Conservation (phyloP, 2,797 vertebrate species). For the Epinephelus coioides region DNA sequence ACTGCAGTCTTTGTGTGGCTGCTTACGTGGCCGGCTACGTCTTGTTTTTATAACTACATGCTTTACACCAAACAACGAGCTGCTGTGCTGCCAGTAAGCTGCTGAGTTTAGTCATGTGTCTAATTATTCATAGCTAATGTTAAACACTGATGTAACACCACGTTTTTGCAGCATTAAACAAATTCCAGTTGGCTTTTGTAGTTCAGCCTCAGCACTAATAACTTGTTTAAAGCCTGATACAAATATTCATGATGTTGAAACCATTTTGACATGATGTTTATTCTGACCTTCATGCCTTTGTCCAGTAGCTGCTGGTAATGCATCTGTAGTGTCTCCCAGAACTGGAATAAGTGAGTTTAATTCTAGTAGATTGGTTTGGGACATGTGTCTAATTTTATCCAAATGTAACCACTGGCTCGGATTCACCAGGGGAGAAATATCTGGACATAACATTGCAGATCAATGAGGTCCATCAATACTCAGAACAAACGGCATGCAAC, state of each 20-base stretch:
- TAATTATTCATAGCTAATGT: slow-evolving; percentile 32
- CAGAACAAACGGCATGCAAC: neutral
- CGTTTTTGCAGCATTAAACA: slow-evolving; percentile 24
- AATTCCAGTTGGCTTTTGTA: slow-evolving; percentile 33
- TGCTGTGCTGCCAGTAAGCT: slow-evolving; percentile 49
- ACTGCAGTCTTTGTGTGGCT: neutral
- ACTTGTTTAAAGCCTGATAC: neutral
- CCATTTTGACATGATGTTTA: neutral
- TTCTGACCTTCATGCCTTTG: slow-evolving; percentile 20
- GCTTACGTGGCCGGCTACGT: neutral
- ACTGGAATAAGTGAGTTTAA: neutral
- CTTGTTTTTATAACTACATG: slow-evolving; percentile 8
- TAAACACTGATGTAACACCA: slow-evolving; percentile 37
- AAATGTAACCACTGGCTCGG: slow-evolving; percentile 1
- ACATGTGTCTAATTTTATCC: slow-evolving; percentile 18
- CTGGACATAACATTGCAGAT: slow-evolving; percentile 17
- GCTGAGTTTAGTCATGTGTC: slow-evolving; percentile 43
- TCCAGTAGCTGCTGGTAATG: slow-evolving; percentile 7
- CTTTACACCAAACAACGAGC: slow-evolving; percentile 30
- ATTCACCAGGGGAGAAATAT: neutral
- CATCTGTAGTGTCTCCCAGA: neutral
- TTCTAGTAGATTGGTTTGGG: neutral
- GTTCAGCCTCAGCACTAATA: neutral
- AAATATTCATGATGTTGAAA: slow-evolving; percentile 8
- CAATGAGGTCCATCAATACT: slow-evolving; percentile 18